Base-by-base conservation (phyloP, 2,888 invertebrate genomes). In the Nomada goodeniana region DNA sequence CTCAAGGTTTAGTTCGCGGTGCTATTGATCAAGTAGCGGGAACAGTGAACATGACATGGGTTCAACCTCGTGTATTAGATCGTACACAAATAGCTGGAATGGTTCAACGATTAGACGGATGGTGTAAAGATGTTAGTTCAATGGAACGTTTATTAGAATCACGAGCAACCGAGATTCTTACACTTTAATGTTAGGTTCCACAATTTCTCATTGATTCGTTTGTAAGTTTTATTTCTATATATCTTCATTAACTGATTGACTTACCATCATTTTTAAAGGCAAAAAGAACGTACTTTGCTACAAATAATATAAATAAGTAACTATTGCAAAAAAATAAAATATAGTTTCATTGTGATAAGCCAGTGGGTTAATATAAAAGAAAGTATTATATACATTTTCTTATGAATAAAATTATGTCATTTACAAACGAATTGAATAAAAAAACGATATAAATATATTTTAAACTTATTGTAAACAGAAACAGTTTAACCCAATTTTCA, bases 1-100 rank as follows among this genome's bases (percentile, higher is more conserved):
- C 99, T 0, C 97, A 99, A 92, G 98, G 98, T 29, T 95, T 99
- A 20, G 98, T 99, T 5, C 96, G 97, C 77, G 99, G 99, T 1
- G 97, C 97, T 80, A 99, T 99, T 86, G 99, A 99, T 95, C 98
- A 99, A 95, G 98, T 99, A 47, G 95, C 95, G 42, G 94, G 94
- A 84, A 96, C 95, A 70, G 97, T 97, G 1, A 96, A 96, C 91
- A 96, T 98, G 95, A 96, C 96, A 13, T 98, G 98, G 98, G 97
- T 98, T 11, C 97, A 97, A 92, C 98, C 98, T 4, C 94, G 98
- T 83, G 97, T 98, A 13, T 94, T 98, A 68, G 96, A 97, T 92
- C 94, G 94, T 73, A 93, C 93, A 44, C 95, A 97, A 95, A 96
- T 97, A 88, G 94, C 95, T 4, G 95, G 95, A 50, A 97, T 97